Percentiles rank a stretch among this genome's conserved stretches.
Evolutionary conservation across 2,113 vertebrate species (phyloP).

Genomic region (Upupa epops): DNA sequence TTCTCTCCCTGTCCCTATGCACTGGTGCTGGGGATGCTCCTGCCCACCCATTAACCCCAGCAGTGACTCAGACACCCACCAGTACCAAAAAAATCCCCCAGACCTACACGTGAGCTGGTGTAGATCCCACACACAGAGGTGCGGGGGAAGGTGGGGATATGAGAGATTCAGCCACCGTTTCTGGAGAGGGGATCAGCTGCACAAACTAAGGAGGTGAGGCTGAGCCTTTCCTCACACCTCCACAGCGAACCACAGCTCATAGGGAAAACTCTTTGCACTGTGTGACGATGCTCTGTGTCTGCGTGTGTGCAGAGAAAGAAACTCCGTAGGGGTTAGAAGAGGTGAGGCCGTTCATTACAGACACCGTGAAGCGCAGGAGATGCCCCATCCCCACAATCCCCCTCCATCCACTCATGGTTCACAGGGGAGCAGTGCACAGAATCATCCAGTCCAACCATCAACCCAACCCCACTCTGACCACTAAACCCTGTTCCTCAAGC

Average conservation of each 20-base stretch:
- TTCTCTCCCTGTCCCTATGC: background rate
- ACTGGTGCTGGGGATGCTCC: background rate
- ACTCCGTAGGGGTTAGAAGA: background rate
- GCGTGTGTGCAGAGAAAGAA: background rate
- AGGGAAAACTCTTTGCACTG: background rate
- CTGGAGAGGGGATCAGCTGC: background rate
- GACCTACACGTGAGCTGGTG: fast-evolving
- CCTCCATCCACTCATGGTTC: background rate
- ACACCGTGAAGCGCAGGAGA: fast-evolving
- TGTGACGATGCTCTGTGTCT: background rate
- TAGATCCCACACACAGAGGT: fast-evolving
- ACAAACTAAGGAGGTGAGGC: background rate
- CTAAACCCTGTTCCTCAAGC: too few relatives aligned
- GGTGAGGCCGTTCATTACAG: fast-evolving
- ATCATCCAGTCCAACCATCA: too few relatives aligned
- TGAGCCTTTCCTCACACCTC: background rate
- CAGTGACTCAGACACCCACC: fast-evolving
- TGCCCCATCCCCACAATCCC: fast-evolving
- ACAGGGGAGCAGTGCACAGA: fast-evolving
- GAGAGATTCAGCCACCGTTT: fast-evolving
- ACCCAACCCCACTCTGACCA: too few relatives aligned
- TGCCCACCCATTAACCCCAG: fast-evolving
- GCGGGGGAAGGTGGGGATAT: too few relatives aligned
- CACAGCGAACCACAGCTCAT: fast-evolving
- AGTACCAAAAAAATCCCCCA: background rate